Conservation (phyloP, 2,888 invertebrate genomes). For the Folsomia candida region DNA sequence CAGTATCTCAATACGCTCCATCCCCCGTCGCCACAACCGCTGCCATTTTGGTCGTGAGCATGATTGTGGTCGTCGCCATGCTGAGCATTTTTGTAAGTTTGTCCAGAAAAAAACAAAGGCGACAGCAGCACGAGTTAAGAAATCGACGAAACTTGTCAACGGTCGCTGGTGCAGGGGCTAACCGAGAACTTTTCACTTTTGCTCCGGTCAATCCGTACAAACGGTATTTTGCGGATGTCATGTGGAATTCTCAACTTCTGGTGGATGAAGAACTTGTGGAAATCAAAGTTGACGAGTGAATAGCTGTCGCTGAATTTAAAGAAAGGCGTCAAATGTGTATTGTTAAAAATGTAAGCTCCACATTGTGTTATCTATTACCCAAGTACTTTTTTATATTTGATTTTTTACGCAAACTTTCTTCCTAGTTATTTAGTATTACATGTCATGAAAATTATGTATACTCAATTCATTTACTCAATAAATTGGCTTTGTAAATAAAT, state of each 20-base stretch:
- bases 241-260: constrained; percentile 34
- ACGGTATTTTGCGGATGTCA: constrained; percentile 23
- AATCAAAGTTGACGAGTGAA: neutral
- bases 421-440: no score
- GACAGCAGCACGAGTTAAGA: neutral
- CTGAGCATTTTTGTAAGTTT: neutral
- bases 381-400: no score
- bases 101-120: neutral
- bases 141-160: neutral
- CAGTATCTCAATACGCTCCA: neutral
- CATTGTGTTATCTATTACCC: no score
- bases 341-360: no score
- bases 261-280: constrained; percentile 11
- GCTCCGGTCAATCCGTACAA: constrained; percentile 14
- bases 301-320: no score
- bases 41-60: constrained; percentile 11
- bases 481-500: no score
- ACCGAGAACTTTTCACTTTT: neutral
- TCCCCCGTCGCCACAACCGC: neutral
- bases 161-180: neutral
- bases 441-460: no score
- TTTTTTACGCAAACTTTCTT: no score
- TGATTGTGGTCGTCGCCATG: constrained; percentile 14
- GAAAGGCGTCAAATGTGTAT: no score
- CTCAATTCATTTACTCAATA: no score